Conservation (phyloP, 1,140 invertebrate genomes). For the Holotrichia oblita region DNA sequence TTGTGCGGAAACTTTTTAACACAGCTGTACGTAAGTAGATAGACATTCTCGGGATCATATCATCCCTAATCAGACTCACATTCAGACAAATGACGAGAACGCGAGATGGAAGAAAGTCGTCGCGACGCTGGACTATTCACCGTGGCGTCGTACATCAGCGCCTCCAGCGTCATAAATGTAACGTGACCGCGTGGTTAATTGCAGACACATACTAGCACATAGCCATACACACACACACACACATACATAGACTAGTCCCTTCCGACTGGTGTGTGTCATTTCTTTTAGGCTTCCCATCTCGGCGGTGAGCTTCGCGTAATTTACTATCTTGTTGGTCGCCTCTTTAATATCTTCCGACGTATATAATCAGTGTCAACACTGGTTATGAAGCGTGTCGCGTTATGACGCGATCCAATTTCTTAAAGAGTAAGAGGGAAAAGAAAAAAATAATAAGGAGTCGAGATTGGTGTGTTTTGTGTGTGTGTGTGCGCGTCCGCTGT, state of each 20-base stretch:
- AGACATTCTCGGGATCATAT: neutral
- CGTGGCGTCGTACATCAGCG: neutral
- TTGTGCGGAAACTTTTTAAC: too few species aligned
- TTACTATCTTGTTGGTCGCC: neutral
- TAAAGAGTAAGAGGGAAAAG: neutral
- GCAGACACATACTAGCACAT: neutral
- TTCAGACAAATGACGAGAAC: neutral
- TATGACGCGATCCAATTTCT: neutral
- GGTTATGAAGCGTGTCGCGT: conserved; percentile 11
- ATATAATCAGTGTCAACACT: conserved; percentile 17
- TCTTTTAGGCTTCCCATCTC: neutral
- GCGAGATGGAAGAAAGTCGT: neutral
- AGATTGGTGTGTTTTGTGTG: too few species aligned
- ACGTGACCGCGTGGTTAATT: conserved; percentile 10
- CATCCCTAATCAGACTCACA: conserved; percentile 2
- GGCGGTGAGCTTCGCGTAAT: neutral
- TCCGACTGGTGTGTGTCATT: neutral
- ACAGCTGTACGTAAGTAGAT: too few species aligned
- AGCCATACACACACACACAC: neutral
- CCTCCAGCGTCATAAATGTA: conserved; percentile 2
- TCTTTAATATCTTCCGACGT: neutral
- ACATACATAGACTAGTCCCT: neutral
- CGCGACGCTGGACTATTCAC: neutral
- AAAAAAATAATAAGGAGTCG: neutral
- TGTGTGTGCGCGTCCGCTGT: too few species aligned